phyloP scores from a whole-genome alignment of 2,797 vertebrate species.

The Sylvilagus floridanus region DNA sequence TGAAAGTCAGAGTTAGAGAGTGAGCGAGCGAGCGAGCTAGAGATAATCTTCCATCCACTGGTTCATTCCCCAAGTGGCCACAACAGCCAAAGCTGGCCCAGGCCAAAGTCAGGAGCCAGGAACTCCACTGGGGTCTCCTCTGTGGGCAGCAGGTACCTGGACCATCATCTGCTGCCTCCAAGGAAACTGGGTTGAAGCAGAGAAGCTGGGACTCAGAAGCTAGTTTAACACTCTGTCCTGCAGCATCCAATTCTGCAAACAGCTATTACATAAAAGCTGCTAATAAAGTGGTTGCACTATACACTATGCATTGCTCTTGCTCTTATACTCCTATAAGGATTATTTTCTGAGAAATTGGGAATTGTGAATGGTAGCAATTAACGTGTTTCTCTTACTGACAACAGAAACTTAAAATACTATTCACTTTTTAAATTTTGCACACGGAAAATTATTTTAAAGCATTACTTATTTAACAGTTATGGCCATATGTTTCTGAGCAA shows the following conservation, averaged over 20 bases:
- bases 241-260: too few relatives aligned
- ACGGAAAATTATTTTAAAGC: background rate
- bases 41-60: too few relatives aligned
- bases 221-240: too few relatives aligned
- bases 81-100: too few relatives aligned
- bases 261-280: constrained; percentile 5
- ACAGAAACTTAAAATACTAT: background rate
- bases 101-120: too few relatives aligned
- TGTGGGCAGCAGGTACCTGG: too few relatives aligned
- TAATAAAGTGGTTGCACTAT: background rate
- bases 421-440: background rate
- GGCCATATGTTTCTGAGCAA: constrained; percentile 1
- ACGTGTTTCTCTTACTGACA: background rate
- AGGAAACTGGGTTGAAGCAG: too few relatives aligned
- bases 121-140: too few relatives aligned
- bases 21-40: too few relatives aligned
- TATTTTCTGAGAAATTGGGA: background rate
- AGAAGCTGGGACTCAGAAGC: too few relatives aligned
- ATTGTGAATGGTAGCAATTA: background rate
- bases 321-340: background rate
- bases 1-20: background rate
- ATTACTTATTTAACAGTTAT: background rate
- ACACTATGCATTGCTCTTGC: constrained; percentile 4
- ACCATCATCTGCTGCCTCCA: too few relatives aligned
- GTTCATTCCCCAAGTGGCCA: too few relatives aligned